phyloP scores from a whole-genome alignment of 2,113 vertebrate species.

The Cololabis saira region DNA sequence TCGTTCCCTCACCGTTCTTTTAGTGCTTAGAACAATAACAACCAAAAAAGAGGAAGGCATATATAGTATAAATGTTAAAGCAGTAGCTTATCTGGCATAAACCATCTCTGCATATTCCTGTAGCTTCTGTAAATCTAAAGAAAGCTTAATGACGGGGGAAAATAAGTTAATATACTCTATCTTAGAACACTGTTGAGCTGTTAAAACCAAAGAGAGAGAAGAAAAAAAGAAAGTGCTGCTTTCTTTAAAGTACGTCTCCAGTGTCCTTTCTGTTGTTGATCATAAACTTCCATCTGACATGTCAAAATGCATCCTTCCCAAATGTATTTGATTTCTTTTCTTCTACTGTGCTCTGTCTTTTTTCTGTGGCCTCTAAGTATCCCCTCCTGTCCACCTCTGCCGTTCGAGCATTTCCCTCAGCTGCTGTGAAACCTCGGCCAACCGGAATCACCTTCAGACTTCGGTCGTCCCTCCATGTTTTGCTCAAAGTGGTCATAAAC shows the following conservation, averaged over 20 bases:
- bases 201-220: background rate
- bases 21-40: background rate
- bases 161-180: constrained; percentile 42
- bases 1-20: too few relatives aligned
- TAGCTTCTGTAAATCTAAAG: constrained; percentile 33
- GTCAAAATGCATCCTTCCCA: constrained; percentile 19
- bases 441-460: constrained; percentile 4
- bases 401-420: constrained; percentile 25
- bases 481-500: constrained; percentile 50
- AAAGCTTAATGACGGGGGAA: constrained; percentile 61
- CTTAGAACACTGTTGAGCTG: constrained; percentile 16
- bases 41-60: background rate
- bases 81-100: background rate
- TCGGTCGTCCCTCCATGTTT: constrained; percentile 12
- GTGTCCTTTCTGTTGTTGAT: constrained; percentile 14
- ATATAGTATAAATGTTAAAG: constrained; percentile 25
- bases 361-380: constrained; percentile 29
- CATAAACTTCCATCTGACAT: constrained; percentile 39
- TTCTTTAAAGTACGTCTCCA: background rate
- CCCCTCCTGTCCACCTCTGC: constrained; percentile 23
- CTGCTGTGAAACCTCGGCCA: constrained; percentile 13
- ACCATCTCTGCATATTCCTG: constrained; percentile 40
- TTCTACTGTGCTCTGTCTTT: constrained; percentile 15
- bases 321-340: constrained; percentile 12
- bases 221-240: constrained; percentile 12